Percentiles rank a stretch among this genome's conserved stretches.
Conservation (phyloP, 2,797 vertebrate species). For the Neosilurus hyrtlii region DNA sequence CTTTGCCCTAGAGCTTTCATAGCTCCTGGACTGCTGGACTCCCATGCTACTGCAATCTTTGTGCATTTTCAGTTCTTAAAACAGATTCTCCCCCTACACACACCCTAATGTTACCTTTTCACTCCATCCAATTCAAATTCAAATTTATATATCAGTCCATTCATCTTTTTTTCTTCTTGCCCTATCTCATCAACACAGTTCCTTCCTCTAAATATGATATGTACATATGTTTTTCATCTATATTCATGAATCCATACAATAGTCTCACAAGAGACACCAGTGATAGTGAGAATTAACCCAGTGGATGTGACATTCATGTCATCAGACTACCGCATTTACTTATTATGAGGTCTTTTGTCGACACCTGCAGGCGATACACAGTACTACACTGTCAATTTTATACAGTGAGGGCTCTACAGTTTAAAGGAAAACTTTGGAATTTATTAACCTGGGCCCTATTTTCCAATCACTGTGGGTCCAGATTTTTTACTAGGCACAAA, state of each 20-base stretch:
- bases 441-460: too few species aligned
- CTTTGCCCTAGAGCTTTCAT: slow-evolving; percentile 65
- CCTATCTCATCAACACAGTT: slow-evolving; percentile 11
- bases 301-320: background rate
- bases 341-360: slow-evolving; percentile 46
- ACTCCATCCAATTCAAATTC: too few species aligned
- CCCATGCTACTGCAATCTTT: slow-evolving; percentile 46
- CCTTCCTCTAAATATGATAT: background rate
- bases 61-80: slow-evolving; percentile 38
- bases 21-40: slow-evolving; percentile 47
- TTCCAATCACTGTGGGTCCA: too few species aligned
- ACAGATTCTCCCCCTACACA: slow-evolving; percentile 51
- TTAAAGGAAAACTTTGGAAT: background rate
- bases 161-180: background rate
- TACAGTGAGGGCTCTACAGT: background rate
- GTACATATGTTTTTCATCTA: background rate
- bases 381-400: slow-evolving; percentile 29
- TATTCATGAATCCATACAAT: background rate
- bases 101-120: slow-evolving; percentile 59
- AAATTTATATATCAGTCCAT: too few species aligned
- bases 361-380: slow-evolving; percentile 59
- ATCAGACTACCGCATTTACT: slow-evolving; percentile 4
- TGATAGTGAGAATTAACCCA: slow-evolving; percentile 9
- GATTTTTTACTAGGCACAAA: too few species aligned
- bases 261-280: background rate